Percentiles rank a stretch among this genome's conserved stretches.
These are phyloP conservation scores for Chondrosia reniformis DNA, from an alignment of 37 sponge, comb jelly and placozoan species.

Conservation along the genomic window DNA sequence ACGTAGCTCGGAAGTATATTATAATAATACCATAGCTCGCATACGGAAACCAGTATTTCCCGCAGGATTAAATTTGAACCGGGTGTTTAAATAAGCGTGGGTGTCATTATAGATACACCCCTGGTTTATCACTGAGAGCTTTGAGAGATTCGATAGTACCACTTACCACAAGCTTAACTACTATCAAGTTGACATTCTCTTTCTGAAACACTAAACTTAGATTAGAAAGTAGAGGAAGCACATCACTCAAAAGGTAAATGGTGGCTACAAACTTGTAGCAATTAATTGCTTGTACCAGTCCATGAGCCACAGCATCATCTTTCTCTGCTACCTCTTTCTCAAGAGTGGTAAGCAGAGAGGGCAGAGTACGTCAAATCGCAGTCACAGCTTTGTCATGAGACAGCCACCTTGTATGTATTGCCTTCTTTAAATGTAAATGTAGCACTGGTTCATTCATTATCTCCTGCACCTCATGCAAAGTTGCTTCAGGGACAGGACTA, in stretches of 20 bases:
- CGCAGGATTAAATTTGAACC: background rate
- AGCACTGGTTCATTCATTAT: slow-evolving; percentile 29
- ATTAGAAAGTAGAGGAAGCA: slow-evolving; percentile 19
- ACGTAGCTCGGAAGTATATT: too few relatives aligned
- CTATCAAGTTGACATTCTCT: background rate
- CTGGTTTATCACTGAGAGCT: background rate
- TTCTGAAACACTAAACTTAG: background rate
- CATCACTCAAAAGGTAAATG: slow-evolving; percentile 8
- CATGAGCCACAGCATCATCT: slow-evolving; percentile 20
- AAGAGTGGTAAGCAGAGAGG: slow-evolving; percentile 33
- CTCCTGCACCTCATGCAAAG: slow-evolving; percentile 42
- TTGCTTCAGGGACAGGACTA: slow-evolving; percentile 37
- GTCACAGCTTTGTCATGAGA: slow-evolving; percentile 35
- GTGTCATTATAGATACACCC: background rate
- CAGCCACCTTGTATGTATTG: slow-evolving; percentile 43
- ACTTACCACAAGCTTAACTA: background rate
- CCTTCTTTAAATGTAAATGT: slow-evolving; percentile 18
- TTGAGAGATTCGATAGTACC: background rate
- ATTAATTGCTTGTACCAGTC: slow-evolving; percentile 16
- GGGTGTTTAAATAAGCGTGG: background rate
- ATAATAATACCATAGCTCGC: too few relatives aligned
- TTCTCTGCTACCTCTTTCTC: slow-evolving; percentile 25
- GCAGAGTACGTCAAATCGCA: slow-evolving; percentile 28
- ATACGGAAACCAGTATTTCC: background rate
- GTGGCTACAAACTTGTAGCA: slow-evolving; percentile 32